Evolutionary conservation across 2,113 vertebrate genomes (phyloP).

Genomic region (Anser brachyrhynchus): DNA sequence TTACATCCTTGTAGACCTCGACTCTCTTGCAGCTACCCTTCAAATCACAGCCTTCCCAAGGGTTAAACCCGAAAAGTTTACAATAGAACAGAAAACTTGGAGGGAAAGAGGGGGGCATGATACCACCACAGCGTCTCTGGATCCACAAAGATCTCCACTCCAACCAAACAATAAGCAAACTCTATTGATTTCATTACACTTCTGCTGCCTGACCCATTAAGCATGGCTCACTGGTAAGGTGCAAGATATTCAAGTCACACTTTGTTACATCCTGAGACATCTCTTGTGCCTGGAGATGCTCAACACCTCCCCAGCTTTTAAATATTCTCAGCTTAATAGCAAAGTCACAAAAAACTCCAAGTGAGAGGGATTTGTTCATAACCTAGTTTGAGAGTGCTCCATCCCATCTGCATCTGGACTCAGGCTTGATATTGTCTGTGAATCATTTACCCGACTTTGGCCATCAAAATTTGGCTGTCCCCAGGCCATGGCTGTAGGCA

Average conservation of each 20-base stretch:
- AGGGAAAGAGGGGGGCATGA: not conserved
- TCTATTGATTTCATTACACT: conserved; percentile 69
- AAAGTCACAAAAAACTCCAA: not conserved
- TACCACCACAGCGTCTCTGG: not conserved
- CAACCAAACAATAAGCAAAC: not conserved
- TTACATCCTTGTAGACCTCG: not conserved
- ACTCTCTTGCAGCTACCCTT: not conserved
- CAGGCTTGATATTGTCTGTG: not conserved
- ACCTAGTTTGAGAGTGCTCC: not conserved
- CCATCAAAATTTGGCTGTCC: not conserved
- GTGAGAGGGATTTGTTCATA: not conserved
- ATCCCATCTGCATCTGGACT: not conserved
- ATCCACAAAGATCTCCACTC: not conserved
- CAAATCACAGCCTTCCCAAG: not conserved
- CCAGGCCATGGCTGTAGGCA: not conserved
- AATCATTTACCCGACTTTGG: fast-evolving
- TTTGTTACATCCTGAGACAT: not conserved
- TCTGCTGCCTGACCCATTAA: conserved; percentile 63
- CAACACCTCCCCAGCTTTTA: not conserved
- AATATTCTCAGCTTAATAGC: not conserved
- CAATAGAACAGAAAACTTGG: not conserved
- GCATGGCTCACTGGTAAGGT: conserved; percentile 59
- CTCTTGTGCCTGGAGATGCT: not conserved
- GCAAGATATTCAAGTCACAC: conserved; percentile 18
- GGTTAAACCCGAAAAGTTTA: not conserved